Conservation (phyloP, 2,113 vertebrate genomes). For the Melanostigma gelatinosum region DNA sequence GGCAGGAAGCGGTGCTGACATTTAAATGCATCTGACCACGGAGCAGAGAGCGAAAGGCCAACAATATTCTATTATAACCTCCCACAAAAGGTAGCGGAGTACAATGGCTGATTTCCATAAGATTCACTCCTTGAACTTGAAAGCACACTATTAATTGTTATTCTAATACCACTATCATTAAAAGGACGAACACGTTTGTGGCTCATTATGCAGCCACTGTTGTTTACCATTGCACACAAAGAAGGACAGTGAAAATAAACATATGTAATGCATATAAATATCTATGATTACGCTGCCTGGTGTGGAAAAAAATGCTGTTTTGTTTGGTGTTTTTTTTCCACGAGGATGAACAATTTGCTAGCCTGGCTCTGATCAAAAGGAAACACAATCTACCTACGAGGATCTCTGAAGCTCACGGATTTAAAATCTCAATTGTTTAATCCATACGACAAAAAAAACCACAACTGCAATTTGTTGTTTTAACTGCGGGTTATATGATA, state of each 20-base stretch:
- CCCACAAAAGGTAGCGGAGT: constrained; percentile 54
- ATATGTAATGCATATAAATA: constrained; percentile 18
- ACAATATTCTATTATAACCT: constrained; percentile 79
- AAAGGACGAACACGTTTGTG: constrained; percentile 29
- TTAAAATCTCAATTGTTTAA: not conserved
- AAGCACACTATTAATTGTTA: constrained; percentile 66
- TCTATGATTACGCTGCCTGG: constrained; percentile 11
- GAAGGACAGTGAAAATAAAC: not conserved
- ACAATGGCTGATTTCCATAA: constrained; percentile 72
- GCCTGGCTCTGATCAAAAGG: not conserved
- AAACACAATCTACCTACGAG: not conserved
- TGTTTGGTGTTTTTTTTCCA: not conserved
- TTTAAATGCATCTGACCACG: constrained; percentile 81
- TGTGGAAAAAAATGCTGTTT: constrained; percentile 3
- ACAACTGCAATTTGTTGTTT: not conserved
- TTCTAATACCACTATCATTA: constrained; percentile 52
- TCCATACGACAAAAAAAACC: constrained; percentile 1
- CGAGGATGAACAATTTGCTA: constrained; percentile 22
- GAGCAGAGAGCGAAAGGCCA: constrained; percentile 78
- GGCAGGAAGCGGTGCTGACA: constrained; percentile 80
- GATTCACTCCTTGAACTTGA: constrained; percentile 58
- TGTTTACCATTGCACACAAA: constrained; percentile 24
- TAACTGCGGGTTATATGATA: not conserved
- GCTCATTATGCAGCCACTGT: constrained; percentile 15
- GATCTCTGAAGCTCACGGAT: not conserved